Evolutionary conservation across 2,888 invertebrate species (phyloP), one percentile per base, ranked within the genome.

Genomic region (Drosophila longiperda): DNA sequence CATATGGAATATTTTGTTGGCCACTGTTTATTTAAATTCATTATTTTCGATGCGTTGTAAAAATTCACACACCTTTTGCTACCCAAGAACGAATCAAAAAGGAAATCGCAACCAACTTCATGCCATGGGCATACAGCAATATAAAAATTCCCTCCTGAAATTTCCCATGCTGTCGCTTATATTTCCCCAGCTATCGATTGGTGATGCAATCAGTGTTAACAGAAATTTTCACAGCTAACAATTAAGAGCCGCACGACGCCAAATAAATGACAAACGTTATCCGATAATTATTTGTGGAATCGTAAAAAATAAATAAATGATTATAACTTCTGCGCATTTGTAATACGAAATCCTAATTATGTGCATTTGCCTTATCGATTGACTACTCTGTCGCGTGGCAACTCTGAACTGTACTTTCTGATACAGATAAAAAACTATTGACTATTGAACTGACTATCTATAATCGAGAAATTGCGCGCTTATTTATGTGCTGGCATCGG

Each of bases 71-170:
- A 92, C 92, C 92, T 92, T 87, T 90, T 88, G 73, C 86, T 89
- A 82, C 83, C 91, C 91, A 91, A 91, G 87, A 91, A 90, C 89
- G 91, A 92, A 91, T 90, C 78, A 91, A 92, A 92, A 92, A 92
- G 92, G 86, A 91, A 90, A 88, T 83, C 86, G 85, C 85, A 87
- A 76, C 90, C 90, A 90, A 91, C 92, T 83, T 91, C 68, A 76
- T 73, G 82, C 48, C 70, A 49, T 66, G n/a, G 33, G 40, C 53
- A 83, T 40, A 52, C 45, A 67, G 80, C 40, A 68, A 45, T 50
- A 48, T 50, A 72, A 70, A 88, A 77, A 69, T 60, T 73, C 80
- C 89, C 74, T 49, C 1, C 7, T 1, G 40, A 73, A 73, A 85
- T 63, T 80, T 69, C 83, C 83, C 80, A 36, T 42, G 55, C 57